Conservation (phyloP, 2,113 vertebrate genomes). For the Esox niger region DNA sequence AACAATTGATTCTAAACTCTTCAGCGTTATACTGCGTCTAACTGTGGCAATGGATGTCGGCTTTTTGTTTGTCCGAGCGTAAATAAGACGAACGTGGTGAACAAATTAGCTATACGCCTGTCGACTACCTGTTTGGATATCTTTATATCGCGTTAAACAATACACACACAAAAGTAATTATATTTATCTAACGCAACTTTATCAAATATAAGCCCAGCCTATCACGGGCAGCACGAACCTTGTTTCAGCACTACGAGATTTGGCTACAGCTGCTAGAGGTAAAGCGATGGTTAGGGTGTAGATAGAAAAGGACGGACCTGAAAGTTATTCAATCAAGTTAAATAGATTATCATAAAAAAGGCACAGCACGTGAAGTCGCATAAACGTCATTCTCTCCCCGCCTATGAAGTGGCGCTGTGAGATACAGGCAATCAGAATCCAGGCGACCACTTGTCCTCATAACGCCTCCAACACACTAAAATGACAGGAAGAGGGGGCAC, state of each 20-base stretch:
- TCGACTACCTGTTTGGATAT: neutral
- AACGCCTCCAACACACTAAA: constrained; percentile 50
- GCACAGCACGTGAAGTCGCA: constrained; percentile 7
- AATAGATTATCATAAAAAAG: neutral
- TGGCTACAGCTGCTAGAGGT: neutral
- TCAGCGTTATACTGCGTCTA: too few species aligned
- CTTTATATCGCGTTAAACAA: neutral
- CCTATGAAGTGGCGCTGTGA: neutral
- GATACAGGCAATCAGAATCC: neutral
- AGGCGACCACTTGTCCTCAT: neutral
- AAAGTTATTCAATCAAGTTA: neutral
- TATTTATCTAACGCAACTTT: neutral
- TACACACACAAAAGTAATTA: neutral
- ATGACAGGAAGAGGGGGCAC: constrained; percentile 29
- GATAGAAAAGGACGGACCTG: neutral
- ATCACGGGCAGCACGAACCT: too few species aligned
- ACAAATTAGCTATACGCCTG: neutral
- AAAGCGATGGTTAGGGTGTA: neutral
- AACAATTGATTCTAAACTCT: neutral
- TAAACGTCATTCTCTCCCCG: neutral
- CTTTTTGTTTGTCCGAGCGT: neutral
- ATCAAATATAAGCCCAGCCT: neutral
- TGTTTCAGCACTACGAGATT: neutral
- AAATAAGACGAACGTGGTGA: neutral
- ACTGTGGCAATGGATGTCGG: neutral